Evolutionary conservation across 1,140 invertebrate species (phyloP), one percentile per base, ranked within the genome.

Genomic region (Hyles euphorbiae): DNA sequence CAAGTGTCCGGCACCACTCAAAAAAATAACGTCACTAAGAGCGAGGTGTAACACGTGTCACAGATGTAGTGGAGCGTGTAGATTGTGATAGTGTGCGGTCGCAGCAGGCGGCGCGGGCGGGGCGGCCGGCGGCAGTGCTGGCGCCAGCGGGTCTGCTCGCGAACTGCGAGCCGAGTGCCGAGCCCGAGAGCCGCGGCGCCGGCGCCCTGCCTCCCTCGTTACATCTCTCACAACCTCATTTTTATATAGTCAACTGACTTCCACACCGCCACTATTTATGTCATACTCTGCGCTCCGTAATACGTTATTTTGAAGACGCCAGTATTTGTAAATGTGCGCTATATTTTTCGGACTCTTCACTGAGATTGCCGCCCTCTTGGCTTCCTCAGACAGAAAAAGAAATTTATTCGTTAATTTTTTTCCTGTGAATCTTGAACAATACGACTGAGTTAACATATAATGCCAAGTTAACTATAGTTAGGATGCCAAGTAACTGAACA

Each of bases 231-330:
- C 78, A 81, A 71, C 76, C 80, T 81, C 78, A 87, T 83, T 87
- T 88, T 88, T 88, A 88, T 84, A 84, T 83, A 88, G 79, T 86
- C 81, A 77, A 86, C 76, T 88, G 81, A 87, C 85, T 88, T 88
- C 81, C 76, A 79, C 79, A 76, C 78, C 72, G 72, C 74, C 78
- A 85, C 81, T 83, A 83, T 85, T 85, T 83, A 84, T 85, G 79
- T 88, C 82, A 88, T 81, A 80, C 73, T 78, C 67, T 68, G 70
- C 76, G 72, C 78, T 85, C 76, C 75, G 72, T 84, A 78, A 81
- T 85, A 84, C 71, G 75, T 78, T 81, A 85, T 81, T 83, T 85
- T 76, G 68, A 78, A 74, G 76, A 76, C 76, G 72, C 65, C 65
- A 82, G 70, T 82, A 80, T 81, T 81, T 74, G 75, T 78, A 75